These are phyloP conservation scores for Callospermophilus lateralis DNA, from an alignment of 2,113 vertebrate genomes.

Conservation along the genomic window DNA sequence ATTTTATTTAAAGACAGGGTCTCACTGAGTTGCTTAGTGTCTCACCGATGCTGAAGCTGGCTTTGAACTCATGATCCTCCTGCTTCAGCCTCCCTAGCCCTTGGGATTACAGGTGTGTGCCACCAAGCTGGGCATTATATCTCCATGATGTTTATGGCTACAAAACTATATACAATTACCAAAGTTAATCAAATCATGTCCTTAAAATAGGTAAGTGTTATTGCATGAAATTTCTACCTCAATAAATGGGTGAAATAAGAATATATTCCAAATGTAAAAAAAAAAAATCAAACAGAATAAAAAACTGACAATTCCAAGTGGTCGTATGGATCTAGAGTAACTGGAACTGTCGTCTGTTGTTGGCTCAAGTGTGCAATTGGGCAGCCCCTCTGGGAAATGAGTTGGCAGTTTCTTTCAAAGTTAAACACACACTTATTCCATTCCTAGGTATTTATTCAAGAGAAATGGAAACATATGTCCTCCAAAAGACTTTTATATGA, in stretches of 20 bases:
- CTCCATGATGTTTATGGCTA: conserved; percentile 1
- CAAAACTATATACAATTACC: background rate
- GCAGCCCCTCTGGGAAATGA: background rate
- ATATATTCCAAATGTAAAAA: conserved; percentile 34
- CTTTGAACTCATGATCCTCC: too few relatives aligned
- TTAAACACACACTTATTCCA: conserved; percentile 35
- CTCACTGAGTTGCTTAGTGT: too few relatives aligned
- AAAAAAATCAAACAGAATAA: background rate
- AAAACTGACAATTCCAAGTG: conserved; percentile 1
- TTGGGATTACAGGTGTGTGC: too few relatives aligned
- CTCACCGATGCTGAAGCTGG: too few relatives aligned
- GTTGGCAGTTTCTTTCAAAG: conserved; percentile 39
- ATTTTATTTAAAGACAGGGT: too few relatives aligned
- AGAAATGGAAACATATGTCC: conserved; percentile 67
- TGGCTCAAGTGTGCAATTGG: conserved; percentile 34
- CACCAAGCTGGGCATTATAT: background rate
- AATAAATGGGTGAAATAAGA: conserved; percentile 30
- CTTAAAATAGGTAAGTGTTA: background rate
- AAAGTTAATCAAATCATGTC: conserved; percentile 19
- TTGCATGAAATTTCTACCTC: conserved; percentile 19
- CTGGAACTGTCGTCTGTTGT: background rate
- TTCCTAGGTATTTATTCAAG: conserved; percentile 51
- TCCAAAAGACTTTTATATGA: conserved; percentile 49
- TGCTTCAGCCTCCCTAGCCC: too few relatives aligned
- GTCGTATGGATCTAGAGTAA: background rate